Evolutionary conservation across 2,888 invertebrate species (phyloP), one percentile per base, ranked within the genome.

Genomic region (Lordiphosa fenestrarum): DNA sequence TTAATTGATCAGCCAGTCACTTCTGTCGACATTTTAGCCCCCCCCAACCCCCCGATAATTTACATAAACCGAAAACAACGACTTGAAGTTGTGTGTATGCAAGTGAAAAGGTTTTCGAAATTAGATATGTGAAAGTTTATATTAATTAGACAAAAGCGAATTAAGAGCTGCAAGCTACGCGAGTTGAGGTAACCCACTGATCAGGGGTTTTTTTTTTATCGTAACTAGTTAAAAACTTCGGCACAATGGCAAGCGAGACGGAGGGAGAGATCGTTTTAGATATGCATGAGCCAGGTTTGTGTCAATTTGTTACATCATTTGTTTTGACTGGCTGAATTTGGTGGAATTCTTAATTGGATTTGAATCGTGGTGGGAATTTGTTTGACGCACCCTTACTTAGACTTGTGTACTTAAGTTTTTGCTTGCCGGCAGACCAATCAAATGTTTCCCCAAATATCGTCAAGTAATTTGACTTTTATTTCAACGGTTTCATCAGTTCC

Each of bases 71-170:
- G 35, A 41, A 4, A 38, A 30, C 30, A 52, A 9, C 42, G 23
- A 53, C 37, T 51, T 49, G 41, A 39, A 48, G 38, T 58, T 57
- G 50, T 66, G 52, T 30, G 50, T 66, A 52, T 73, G 70, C 76
- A 84, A 77, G 77, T 77, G 77, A 77, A 77, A 84, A 73, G 76
- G 57, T 62, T 48, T 64, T 50, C 55, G 52, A 59, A 66, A 53
- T 59, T 61, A 67, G 52, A 76, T 55, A 66, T 84, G 77, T 84
- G 77, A 77, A 77, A 77, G 77, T 77, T 77, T 77, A 77, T 77
- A 77, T 77, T 84, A 77, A 77, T 84, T 83, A 73, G 61, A 62
- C 53, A 50, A 57, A 49, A 48, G 37, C 21, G 39, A 37, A 13
- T 21, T 42, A 37, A 15, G 46, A 58, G 52, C 37, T 35, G 30